Evolutionary conservation across 2,888 invertebrate genomes (phyloP).

Genomic region (Pogonocherus hispidulus): DNA sequence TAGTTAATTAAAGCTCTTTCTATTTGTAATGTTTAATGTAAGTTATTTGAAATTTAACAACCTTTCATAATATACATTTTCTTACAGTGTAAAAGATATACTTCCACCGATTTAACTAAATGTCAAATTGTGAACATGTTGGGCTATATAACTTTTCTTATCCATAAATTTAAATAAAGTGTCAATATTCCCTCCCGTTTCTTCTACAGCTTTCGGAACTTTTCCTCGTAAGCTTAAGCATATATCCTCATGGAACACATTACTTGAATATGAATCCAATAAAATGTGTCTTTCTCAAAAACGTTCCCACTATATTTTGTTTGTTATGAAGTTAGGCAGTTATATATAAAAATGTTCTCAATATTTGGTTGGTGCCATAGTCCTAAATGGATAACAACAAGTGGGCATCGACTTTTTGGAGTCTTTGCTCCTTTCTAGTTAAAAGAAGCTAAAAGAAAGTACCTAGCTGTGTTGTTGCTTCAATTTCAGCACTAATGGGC

Average conservation of each 20-base stretch:
- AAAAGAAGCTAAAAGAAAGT: too few relatives aligned
- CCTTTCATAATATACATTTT: background rate
- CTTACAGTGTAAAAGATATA: background rate
- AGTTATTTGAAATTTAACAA: too few relatives aligned
- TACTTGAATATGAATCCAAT: conserved; percentile 24
- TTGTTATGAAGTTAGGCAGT: too few relatives aligned
- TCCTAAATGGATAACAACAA: too few relatives aligned
- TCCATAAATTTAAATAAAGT: conserved; percentile 47
- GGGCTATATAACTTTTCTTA: conserved; percentile 43
- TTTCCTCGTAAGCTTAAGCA: conserved; percentile 43
- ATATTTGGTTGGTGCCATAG: too few relatives aligned
- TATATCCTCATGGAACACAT: conserved; percentile 32
- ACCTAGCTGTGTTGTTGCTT: too few relatives aligned
- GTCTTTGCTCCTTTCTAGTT: too few relatives aligned
- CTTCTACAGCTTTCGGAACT: conserved; percentile 36
- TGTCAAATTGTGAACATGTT: conserved; percentile 2
- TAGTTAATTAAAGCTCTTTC: conserved; percentile 19
- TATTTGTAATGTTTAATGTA: background rate
- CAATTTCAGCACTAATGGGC: too few relatives aligned
- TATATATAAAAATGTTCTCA: too few relatives aligned
- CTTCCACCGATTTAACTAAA: conserved; percentile 9
- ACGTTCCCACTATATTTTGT: conserved; percentile 1
- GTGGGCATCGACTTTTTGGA: too few relatives aligned
- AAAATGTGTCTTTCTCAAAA: conserved; percentile 22
- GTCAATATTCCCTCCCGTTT: conserved; percentile 45